These are phyloP conservation scores for Panonychus citri DNA, from an alignment of 1,140 invertebrate genomes.

Conservation along the genomic window DNA sequence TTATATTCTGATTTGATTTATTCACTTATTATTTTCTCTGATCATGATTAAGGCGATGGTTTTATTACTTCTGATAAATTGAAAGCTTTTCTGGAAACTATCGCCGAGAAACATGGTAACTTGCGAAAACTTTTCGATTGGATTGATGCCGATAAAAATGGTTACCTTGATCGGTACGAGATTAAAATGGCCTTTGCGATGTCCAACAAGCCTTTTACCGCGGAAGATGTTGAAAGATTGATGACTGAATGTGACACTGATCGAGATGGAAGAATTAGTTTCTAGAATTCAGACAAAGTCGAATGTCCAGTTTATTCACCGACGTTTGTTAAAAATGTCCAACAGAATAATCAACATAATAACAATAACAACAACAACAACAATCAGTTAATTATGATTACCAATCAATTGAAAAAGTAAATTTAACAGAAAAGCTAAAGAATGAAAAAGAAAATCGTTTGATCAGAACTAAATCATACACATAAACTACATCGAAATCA, in stretches of 20 bases:
- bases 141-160: slow-evolving; percentile 2
- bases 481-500: too few species aligned
- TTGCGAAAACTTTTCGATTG: background rate
- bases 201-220: background rate
- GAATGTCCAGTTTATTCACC: background rate
- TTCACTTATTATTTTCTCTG: too few species aligned
- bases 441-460: too few species aligned
- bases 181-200: slow-evolving; percentile 1
- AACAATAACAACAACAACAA: too few species aligned
- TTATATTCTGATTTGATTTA: too few species aligned
- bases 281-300: background rate
- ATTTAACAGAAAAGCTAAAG: too few species aligned
- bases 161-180: background rate
- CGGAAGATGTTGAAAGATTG: slow-evolving; percentile 1
- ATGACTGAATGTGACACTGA: background rate
- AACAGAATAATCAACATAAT: too few species aligned
- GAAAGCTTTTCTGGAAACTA: background rate
- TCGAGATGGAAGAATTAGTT: background rate
- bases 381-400: too few species aligned
- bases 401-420: too few species aligned
- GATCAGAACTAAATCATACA: too few species aligned
- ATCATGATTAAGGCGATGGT: background rate
- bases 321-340: background rate
- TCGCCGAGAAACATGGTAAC: background rate
- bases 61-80: background rate